Percentiles rank a stretch among this genome's conserved stretches.
phyloP scores from a whole-genome alignment of 2,113 vertebrate genomes.

The Amia ocellicauda region DNA sequence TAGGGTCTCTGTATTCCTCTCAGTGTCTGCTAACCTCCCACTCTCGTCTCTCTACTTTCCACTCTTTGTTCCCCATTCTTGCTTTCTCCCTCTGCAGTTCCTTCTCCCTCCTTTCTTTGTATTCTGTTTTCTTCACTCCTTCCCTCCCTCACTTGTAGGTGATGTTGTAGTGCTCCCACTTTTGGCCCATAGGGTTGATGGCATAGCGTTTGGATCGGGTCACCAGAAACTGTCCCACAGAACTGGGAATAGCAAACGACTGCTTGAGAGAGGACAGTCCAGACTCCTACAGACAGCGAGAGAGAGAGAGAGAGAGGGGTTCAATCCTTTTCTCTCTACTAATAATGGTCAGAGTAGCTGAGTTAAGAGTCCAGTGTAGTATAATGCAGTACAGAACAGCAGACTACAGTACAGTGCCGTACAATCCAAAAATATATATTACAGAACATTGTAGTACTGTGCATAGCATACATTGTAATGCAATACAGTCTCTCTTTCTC shows the following conservation, averaged over 20 bases:
- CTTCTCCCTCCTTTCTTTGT: not conserved
- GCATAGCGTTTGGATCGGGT: conserved; percentile 47
- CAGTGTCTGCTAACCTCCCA: too few species aligned
- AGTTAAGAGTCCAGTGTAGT: too few species aligned
- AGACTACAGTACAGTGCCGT: too few species aligned
- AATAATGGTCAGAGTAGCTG: too few species aligned
- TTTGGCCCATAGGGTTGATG: conserved; percentile 53
- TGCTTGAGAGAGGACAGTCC: not conserved
- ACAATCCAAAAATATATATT: too few species aligned
- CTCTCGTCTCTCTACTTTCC: not conserved
- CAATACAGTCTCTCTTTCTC: not conserved
- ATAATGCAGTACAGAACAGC: too few species aligned
- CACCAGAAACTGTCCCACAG: not conserved
- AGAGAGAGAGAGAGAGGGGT: not conserved
- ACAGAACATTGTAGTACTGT: too few species aligned
- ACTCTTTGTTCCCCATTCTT: too few species aligned
- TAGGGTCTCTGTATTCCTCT: not conserved
- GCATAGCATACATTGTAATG: too few species aligned
- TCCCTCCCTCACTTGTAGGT: conserved; percentile 57
- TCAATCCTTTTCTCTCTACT: too few species aligned
- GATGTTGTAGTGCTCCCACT: conserved; percentile 60
- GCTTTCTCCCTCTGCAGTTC: too few species aligned
- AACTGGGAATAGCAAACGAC: not conserved
- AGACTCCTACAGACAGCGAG: conserved; percentile 20
- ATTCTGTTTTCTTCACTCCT: not conserved